Evolutionary conservation across 2,797 vertebrate genomes (phyloP).

Genomic region (Dicrostonyx torquatus): DNA sequence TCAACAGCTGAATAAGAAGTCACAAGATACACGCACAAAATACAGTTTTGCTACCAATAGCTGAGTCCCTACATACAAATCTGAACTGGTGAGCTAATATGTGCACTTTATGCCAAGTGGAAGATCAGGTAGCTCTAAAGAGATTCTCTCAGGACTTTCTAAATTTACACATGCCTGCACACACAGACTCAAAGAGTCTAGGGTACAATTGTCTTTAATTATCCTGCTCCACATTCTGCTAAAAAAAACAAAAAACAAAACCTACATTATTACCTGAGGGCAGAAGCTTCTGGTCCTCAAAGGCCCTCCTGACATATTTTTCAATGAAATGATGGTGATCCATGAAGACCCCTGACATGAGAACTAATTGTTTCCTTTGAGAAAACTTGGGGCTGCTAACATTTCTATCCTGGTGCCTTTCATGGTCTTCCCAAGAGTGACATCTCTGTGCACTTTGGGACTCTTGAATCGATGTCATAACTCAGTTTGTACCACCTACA

Average conservation of each 20-base stretch:
- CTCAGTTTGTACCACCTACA: constrained; percentile 3
- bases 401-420: constrained; percentile 57
- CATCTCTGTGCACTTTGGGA: background rate
- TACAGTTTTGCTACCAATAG: background rate
- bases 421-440: constrained; percentile 47
- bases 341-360: constrained; percentile 53
- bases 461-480: constrained; percentile 51
- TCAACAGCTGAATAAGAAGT: background rate
- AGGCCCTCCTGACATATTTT: background rate
- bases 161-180: background rate
- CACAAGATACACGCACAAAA: background rate
- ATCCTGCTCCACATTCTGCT: background rate
- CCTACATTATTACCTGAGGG: too few relatives aligned
- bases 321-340: background rate
- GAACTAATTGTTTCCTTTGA: constrained; percentile 59
- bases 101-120: background rate
- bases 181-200: background rate
- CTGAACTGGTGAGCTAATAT: background rate
- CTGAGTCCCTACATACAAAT: background rate
- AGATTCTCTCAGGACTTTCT: constrained; percentile 25
- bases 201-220: constrained; percentile 23
- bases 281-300: constrained; percentile 22
- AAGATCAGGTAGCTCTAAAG: background rate
- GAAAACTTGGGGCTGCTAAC: constrained; percentile 18
- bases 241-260: too few relatives aligned